Evolutionary conservation across 2,888 invertebrate species (phyloP).

Genomic region (Drosophila testacea): DNA sequence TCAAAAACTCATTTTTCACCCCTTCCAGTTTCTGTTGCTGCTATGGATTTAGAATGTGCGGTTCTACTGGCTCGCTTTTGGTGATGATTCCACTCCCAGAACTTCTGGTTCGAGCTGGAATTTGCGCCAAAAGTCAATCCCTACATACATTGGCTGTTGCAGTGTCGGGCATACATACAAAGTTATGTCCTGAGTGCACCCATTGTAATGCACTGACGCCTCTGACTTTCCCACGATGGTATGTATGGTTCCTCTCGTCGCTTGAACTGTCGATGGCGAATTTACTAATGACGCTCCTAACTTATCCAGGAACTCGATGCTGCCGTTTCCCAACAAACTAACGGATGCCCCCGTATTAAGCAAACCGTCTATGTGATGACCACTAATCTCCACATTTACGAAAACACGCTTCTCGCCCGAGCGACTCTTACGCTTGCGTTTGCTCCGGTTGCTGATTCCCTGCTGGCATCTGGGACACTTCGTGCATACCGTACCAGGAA

Average conservation of each 20-base stretch:
- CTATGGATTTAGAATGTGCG: background rate
- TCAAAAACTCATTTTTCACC: background rate
- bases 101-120: background rate
- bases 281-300: background rate
- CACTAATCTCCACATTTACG: too few relatives aligned
- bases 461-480: too few relatives aligned
- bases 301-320: background rate
- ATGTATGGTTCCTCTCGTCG: background rate
- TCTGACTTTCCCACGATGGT: background rate
- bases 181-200: background rate
- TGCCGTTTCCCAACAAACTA: background rate
- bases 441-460: too few relatives aligned
- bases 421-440: too few relatives aligned
- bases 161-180: background rate
- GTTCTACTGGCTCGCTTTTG: background rate
- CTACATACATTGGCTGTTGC: background rate
- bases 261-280: background rate
- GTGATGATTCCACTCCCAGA: background rate
- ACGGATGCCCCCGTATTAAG: background rate
- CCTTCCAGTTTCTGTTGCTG: background rate
- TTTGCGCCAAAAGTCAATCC: background rate
- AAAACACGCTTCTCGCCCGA: too few relatives aligned
- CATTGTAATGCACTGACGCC: background rate
- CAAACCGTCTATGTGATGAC: too few relatives aligned
- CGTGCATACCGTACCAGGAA: too few relatives aligned